Percentiles rank a stretch among this genome's conserved stretches.
phyloP scores from a whole-genome alignment of 2,113 vertebrate species.

The Zosterops borbonicus region DNA sequence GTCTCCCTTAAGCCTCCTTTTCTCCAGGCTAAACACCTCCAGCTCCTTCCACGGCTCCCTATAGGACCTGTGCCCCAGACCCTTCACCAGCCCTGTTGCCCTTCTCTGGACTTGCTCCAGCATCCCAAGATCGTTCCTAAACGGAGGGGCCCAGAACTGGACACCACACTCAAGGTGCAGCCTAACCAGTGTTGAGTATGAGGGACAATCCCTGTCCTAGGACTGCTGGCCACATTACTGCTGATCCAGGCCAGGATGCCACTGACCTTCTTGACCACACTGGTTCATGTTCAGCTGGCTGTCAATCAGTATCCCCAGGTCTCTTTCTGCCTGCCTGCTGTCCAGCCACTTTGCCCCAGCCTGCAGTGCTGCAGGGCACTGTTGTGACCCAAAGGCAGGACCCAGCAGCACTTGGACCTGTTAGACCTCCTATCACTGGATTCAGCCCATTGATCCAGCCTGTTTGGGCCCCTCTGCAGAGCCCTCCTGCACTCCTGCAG shows the following conservation, averaged over 20 bases:
- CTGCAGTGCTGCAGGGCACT: not conserved
- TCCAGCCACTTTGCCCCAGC: not conserved
- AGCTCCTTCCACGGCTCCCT: not conserved
- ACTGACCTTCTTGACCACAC: rapidly evolving
- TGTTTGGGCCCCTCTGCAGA: not conserved
- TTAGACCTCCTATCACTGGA: not conserved
- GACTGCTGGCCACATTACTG: not conserved
- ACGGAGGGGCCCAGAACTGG: not conserved
- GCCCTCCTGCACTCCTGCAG: not conserved
- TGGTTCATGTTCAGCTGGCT: not conserved
- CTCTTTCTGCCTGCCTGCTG: not conserved
- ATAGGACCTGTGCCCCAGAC: not conserved
- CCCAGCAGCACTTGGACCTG: not conserved
- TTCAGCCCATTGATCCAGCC: rapidly evolving
- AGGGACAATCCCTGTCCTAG: too few species aligned
- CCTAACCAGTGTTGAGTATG: not conserved
- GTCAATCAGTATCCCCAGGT: not conserved
- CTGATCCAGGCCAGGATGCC: not conserved
- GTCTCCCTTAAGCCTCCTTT: not conserved
- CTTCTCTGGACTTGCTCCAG: not conserved
- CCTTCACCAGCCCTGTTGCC: not conserved
- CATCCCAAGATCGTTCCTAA: not conserved
- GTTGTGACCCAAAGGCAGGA: not conserved
- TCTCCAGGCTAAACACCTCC: not conserved
- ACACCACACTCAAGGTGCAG: not conserved